phyloP scores from a whole-genome alignment of 1,140 invertebrate genomes.

The Hypothenemus hampei region DNA sequence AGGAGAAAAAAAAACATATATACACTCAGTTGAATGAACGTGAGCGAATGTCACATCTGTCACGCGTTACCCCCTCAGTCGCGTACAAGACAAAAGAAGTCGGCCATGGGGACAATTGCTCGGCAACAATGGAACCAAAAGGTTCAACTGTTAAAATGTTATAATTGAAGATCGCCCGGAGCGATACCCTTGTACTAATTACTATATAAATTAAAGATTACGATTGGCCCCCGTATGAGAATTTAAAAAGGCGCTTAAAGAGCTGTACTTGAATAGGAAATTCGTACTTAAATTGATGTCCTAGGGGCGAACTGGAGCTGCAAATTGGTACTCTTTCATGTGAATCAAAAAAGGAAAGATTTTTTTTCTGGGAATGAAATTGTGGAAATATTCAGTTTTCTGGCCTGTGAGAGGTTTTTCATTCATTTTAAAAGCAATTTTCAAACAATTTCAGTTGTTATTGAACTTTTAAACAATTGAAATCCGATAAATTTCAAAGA shows the following conservation, averaged over 20 bases:
- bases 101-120: slow-evolving; percentile 10
- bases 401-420: no score
- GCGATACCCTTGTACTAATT: slow-evolving; percentile 20
- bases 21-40: slow-evolving; percentile 8
- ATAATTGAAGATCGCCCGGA: slow-evolving; percentile 18
- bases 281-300: slow-evolving; percentile 19
- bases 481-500: no score
- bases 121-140: slow-evolving; percentile 17
- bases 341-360: no score
- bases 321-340: no score
- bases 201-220: slow-evolving; percentile 23
- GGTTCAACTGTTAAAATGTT: slow-evolving; percentile 18
- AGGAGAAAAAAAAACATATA: no score
- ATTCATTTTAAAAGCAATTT: no score
- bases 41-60: slow-evolving; percentile 14
- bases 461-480: no score
- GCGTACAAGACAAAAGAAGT: slow-evolving; percentile 11
- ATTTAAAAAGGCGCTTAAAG: neutral
- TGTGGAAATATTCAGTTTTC: no score
- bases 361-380: no score
- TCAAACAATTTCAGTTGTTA: no score
- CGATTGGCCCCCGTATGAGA: slow-evolving; percentile 11
- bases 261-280: slow-evolving; percentile 11
- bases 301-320: no score
- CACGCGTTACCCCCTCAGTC: slow-evolving; percentile 5